Evolutionary conservation across 2,113 vertebrate genomes (phyloP), one percentile per base, ranked within the genome.

Genomic region (Chiloscyllium plagiosum): DNA sequence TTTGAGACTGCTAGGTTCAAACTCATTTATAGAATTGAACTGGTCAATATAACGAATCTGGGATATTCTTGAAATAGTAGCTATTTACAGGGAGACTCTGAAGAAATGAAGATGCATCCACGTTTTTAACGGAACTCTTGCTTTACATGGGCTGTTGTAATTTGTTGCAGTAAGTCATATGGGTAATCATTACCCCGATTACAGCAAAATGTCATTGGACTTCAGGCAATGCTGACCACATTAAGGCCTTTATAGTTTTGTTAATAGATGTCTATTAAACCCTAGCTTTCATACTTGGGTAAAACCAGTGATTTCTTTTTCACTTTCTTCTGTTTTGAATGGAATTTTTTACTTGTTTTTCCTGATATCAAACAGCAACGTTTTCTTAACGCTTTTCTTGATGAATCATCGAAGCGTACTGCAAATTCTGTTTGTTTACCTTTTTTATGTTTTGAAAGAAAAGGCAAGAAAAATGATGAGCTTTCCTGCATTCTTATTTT

Each of bases 121-220:
- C 1, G 52, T 10, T n/a, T 87, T 87, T 52, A 90, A 90, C 10
- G 2, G 24, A 66, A 33, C 19, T 37, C 2, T 37, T 20, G 8
- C 29, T 42, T 42, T 0, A 69, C 69, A 69, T 69, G 37, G 92
- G 66, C 42, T 47, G 42, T 29, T 42, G 69, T 24, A 47, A 70
- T 94, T 94, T 94, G 20, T 94, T 68, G 65, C 65, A 47, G 37
- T 69, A 68, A 42, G 65, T 94, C 69, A 7, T 66, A 29, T 66
- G 92, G n/a, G n/a, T 66, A 94, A 94, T 94, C 42, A 94, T 70
- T 94, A 94, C 66, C 5, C 37, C 47, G 65, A 68, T 69, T 47
- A 56, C 12, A 29, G 50, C 26, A 89, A 29, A 89, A 8, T 89
- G 22, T 50, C 22, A 52, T 89, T 89, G 83, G 22, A 86, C 85